Evolutionary conservation across 2,797 vertebrate genomes (phyloP).

Genomic region (Gobio occitaniae): DNA sequence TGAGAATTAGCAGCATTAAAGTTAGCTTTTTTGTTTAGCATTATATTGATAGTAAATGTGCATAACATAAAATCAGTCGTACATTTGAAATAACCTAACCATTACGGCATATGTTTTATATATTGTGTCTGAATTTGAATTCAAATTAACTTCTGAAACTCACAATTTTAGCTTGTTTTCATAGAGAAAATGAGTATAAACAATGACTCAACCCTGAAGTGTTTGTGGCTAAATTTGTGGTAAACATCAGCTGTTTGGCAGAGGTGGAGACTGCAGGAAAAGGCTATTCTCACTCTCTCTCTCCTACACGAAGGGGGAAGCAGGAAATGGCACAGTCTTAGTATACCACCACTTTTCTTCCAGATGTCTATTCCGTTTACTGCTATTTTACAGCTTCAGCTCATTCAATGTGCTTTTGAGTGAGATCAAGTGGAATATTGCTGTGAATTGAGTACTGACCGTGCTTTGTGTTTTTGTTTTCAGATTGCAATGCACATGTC

Average conservation of each 20-base stretch:
- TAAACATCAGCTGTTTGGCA: constrained; percentile 21
- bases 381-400: background rate
- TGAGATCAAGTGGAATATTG: background rate
- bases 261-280: constrained; percentile 10
- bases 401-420: background rate
- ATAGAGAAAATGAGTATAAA: background rate
- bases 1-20: background rate
- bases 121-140: background rate
- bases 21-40: background rate
- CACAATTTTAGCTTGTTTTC: background rate
- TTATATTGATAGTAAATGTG: background rate
- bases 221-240: background rate
- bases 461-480: constrained; percentile 49
- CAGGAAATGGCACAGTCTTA: background rate
- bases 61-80: background rate
- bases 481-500: constrained; percentile 86
- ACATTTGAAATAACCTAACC: background rate
- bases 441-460: background rate
- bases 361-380: background rate
- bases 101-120: background rate
- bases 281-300: background rate
- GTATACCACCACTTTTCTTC: background rate
- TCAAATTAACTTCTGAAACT: background rate
- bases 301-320: background rate
- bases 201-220: background rate